Conservation (phyloP, 1,140 invertebrate species). For the Stratiolaelaps scimitus region DNA sequence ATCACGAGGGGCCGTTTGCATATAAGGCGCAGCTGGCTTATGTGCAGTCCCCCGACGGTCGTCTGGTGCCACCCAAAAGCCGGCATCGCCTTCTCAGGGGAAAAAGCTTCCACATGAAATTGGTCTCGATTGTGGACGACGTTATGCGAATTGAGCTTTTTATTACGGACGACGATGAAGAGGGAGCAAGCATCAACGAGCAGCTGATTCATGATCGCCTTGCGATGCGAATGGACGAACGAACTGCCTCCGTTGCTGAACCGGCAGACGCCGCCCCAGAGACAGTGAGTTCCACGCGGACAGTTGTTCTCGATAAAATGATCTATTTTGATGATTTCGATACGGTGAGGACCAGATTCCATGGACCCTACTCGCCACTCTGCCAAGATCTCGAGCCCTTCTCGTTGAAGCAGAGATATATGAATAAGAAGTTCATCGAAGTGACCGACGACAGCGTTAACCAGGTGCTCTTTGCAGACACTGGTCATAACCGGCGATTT, state of each 20-base stretch:
- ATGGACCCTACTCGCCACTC: neutral
- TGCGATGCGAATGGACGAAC: neutral
- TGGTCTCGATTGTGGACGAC: constrained; percentile 5
- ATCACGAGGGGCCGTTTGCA: neutral
- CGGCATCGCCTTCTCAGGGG: neutral
- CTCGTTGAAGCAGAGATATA: neutral
- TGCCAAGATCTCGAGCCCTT: neutral
- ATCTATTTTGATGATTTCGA: neutral
- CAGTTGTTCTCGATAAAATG: too few relatives aligned
- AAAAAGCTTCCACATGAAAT: neutral
- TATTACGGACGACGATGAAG: neutral
- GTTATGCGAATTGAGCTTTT: neutral
- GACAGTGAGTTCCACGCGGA: too few relatives aligned
- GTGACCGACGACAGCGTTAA: neutral
- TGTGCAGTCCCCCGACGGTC: neutral
- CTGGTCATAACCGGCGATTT: neutral
- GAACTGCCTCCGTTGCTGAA: too few relatives aligned
- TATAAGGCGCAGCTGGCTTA: constrained; percentile 9
- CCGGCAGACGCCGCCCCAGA: too few relatives aligned
- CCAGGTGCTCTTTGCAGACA: neutral
- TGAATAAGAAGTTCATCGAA: neutral
- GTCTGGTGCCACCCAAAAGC: neutral
- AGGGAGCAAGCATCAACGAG: neutral
- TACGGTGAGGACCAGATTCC: neutral
- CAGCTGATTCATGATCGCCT: neutral